Evolutionary conservation across 1,140 invertebrate genomes (phyloP).

Genomic region (Drosophila teissieri): DNA sequence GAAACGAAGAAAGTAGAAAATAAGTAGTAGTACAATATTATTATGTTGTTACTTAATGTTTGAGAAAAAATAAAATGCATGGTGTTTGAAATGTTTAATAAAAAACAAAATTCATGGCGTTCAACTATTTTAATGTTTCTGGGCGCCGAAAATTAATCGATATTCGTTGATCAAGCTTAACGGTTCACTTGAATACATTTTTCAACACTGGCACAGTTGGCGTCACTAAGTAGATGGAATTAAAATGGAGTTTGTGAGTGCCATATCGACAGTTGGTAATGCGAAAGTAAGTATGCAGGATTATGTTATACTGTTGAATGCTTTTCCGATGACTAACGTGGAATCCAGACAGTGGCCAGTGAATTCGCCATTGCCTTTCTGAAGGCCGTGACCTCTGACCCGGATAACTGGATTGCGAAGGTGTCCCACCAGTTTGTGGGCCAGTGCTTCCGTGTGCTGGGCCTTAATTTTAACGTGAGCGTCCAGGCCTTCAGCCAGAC

Average conservation of each 20-base stretch:
- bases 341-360: constrained; percentile 16
- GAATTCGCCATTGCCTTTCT: constrained; percentile 38
- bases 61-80: too few relatives aligned
- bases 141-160: constrained; percentile 3
- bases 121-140: not conserved
- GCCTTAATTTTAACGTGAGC: constrained; percentile 44
- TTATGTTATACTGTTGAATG: not conserved
- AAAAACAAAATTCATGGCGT: not conserved
- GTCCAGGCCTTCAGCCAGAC: constrained; percentile 26
- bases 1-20: too few relatives aligned
- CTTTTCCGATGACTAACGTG: not conserved
- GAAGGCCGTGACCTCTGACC: constrained; percentile 21
- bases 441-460: constrained; percentile 54
- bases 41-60: too few relatives aligned
- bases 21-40: too few relatives aligned
- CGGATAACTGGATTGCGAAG: constrained; percentile 38
- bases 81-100: not conserved
- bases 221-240: not conserved
- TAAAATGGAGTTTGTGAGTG: constrained; percentile 53
- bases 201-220: not conserved
- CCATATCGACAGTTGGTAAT: constrained; percentile 35
- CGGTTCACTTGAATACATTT: not conserved
- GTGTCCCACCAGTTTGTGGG: constrained; percentile 55
- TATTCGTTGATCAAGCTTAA: not conserved
- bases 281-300: constrained; percentile 16